Conservation (phyloP, 35 echinoderm and acorn worm species). For the Nesometra sesokonis region DNA sequence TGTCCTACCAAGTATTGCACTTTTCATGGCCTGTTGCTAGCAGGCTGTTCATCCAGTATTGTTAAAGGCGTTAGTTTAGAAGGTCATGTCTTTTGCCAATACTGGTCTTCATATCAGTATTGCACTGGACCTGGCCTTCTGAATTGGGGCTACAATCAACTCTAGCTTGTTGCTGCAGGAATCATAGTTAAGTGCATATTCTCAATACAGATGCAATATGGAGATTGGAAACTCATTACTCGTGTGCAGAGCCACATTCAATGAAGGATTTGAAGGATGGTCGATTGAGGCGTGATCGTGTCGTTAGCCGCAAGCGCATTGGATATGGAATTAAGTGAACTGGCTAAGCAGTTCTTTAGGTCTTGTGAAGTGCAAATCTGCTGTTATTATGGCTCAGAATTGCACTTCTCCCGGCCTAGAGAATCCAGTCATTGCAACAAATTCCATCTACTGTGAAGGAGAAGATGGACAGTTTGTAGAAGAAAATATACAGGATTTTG, state of each 20-base stretch:
- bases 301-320: too few relatives aligned
- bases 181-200: too few relatives aligned
- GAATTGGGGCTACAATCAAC: neutral
- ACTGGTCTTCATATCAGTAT: neutral
- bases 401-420: neutral
- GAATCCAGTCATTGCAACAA: neutral
- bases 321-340: neutral
- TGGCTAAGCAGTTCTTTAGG: neutral
- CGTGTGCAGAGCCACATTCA: too few relatives aligned
- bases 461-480: neutral
- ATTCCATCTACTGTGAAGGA: neutral
- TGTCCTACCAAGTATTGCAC: neutral
- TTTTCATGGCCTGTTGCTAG: neutral
- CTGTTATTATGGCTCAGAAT: neutral
- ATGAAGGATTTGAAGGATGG: too few relatives aligned
- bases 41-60: neutral
- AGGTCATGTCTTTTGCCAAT: neutral
- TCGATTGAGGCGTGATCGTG: too few relatives aligned
- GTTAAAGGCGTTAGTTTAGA: neutral
- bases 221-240: too few relatives aligned
- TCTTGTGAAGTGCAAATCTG: neutral
- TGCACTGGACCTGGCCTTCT: neutral
- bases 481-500: too few relatives aligned
- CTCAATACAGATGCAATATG: too few relatives aligned
- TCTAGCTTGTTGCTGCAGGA: too few relatives aligned